phyloP scores from a whole-genome alignment of 2,797 vertebrate genomes.

The Eidolon dupreanum region DNA sequence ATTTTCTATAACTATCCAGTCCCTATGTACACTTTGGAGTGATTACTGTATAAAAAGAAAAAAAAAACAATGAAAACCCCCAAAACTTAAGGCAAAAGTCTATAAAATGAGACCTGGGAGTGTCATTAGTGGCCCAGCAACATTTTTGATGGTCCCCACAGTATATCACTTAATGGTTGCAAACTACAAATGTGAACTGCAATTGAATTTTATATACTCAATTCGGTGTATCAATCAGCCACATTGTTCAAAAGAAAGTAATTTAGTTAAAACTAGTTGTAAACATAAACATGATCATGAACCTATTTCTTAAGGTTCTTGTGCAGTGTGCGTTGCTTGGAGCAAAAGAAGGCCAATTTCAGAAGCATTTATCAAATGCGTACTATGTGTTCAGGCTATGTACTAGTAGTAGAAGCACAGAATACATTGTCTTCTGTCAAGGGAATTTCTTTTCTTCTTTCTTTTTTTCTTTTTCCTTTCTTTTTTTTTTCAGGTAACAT shows the following conservation, averaged over 20 bases:
- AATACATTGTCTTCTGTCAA: background rate
- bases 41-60: constrained; percentile 43
- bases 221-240: background rate
- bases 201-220: background rate
- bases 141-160: background rate
- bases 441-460: too few relatives aligned
- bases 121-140: background rate
- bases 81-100: constrained; percentile 22
- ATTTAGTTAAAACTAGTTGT: background rate
- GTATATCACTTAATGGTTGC: background rate
- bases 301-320: background rate
- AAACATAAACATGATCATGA: background rate
- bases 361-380: background rate
- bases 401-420: background rate
- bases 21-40: background rate
- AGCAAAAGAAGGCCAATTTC: background rate
- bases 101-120: background rate
- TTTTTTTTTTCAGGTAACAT: background rate
- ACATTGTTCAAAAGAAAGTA: background rate
- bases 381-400: background rate
- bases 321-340: background rate
- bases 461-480: fast-evolving
- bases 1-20: constrained; percentile 47
- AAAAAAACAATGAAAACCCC: constrained; percentile 37
- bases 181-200: background rate